Evolutionary conservation across 1,140 invertebrate species (phyloP), one percentile per base, ranked within the genome.

Genomic region (Oncopodura yosiiana): DNA sequence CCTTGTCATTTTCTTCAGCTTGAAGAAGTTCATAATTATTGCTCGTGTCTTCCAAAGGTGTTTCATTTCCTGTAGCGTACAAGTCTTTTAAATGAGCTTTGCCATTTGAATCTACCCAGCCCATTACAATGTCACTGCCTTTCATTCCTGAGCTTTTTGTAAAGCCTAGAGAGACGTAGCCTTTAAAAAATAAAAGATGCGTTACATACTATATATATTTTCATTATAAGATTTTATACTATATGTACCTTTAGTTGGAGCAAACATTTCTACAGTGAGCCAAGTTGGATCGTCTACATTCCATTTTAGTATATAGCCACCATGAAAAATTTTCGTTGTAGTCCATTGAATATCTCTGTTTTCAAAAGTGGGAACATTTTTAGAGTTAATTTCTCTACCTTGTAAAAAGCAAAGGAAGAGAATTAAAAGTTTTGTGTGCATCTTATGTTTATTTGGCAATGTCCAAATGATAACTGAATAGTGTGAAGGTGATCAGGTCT

Each of bases 41-140:
- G 61, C 78, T 81, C 32, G 76, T 74, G 70, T 83, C 81, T 66
- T 81, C 74, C 66, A 78, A 70, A n/a, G 81, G 81, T 63, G 80
- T 78, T 4, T 64, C 62, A 39, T 71, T 69, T 42, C 72, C 74
- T 67, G 77, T 77, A 57, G 81, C 76, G 66, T 81, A 78, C 48
- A 80, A 76, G 65, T 83, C 83, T 77, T 84, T 68, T 48, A 84
- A 67, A 70, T 80, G 77, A 29, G 78, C 70, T 57, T 76, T 72
- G 29, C 76, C 76, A 16, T 77, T 75, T 72, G 87, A 81, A 63
- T 87, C 81, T 3, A 90, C 81, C 87, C 87, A 91, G 23, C 79
- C 77, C 8, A 89, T 71, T 2, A 88, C 75, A 56, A 93, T 78
- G 72, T 92, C 87, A 0, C 85, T 82, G 8, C 78, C 79, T 63